phyloP scores from a whole-genome alignment of 2,113 vertebrate species.

The Regulus satrapa region DNA sequence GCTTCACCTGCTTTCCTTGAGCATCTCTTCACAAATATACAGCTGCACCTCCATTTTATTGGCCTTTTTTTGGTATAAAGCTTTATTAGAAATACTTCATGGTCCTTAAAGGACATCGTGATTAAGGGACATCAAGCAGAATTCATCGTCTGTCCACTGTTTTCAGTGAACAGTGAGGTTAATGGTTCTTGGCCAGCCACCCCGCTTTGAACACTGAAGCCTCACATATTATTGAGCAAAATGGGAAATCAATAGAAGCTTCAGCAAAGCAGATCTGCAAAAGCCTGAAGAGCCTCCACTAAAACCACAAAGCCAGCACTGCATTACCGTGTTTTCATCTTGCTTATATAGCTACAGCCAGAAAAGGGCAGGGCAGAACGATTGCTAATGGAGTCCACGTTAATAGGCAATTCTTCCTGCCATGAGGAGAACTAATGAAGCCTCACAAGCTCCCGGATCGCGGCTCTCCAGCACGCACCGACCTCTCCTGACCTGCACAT shows the following conservation, averaged over 20 bases:
- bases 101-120: background rate
- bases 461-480: background rate
- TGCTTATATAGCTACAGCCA: background rate
- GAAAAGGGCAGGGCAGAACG: background rate
- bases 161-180: background rate
- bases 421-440: background rate
- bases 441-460: background rate
- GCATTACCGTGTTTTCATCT: background rate
- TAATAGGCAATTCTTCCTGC: background rate
- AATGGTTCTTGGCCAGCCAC: background rate
- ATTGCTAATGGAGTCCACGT: rapidly evolving
- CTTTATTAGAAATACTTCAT: background rate
- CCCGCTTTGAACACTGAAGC: background rate
- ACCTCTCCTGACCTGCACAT: background rate
- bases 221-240: background rate
- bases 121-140: background rate
- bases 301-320: background rate
- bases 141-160: background rate
- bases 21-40: background rate
- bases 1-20: background rate
- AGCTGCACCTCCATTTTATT: background rate
- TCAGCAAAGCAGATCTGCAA: background rate
- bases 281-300: background rate
- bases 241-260: background rate
- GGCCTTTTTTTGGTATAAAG: background rate